These are phyloP conservation scores for Gymnogyps californianus DNA, from an alignment of 2,113 vertebrate genomes.

Conservation along the genomic window DNA sequence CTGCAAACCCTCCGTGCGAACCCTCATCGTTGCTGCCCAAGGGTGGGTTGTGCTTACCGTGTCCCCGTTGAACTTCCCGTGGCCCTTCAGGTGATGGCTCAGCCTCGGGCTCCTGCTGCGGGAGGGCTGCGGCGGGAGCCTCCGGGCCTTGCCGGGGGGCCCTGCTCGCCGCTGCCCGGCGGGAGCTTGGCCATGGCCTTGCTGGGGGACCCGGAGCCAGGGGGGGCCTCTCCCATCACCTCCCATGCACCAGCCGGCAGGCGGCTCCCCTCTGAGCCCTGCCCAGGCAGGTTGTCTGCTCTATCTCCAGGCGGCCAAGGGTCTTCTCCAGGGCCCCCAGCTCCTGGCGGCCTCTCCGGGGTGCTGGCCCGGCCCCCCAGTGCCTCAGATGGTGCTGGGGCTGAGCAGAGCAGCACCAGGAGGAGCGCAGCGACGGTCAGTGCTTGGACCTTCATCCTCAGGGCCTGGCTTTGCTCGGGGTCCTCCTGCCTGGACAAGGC, in stretches of 20 bases:
- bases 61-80: slow-evolving; percentile 60
- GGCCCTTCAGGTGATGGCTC: slow-evolving; percentile 5
- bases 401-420: background rate
- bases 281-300: background rate
- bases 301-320: background rate
- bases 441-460: background rate
- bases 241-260: background rate
- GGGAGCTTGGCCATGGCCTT: background rate
- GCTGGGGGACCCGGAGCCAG: background rate
- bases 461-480: background rate
- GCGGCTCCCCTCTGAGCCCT: background rate
- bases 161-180: background rate
- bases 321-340: background rate
- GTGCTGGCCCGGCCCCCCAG: accelerated
- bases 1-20: background rate
- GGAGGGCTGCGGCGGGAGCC: background rate
- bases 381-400: background rate
- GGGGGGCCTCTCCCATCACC: background rate
- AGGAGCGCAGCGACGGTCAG: background rate
- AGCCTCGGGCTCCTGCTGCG: background rate
- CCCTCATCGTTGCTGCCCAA: accelerated
- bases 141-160: background rate
- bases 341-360: background rate
- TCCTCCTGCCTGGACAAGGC: background rate
- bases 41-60: background rate